Evolutionary conservation across 2,113 vertebrate genomes (phyloP).

Genomic region (Tachuris rubrigastra): DNA sequence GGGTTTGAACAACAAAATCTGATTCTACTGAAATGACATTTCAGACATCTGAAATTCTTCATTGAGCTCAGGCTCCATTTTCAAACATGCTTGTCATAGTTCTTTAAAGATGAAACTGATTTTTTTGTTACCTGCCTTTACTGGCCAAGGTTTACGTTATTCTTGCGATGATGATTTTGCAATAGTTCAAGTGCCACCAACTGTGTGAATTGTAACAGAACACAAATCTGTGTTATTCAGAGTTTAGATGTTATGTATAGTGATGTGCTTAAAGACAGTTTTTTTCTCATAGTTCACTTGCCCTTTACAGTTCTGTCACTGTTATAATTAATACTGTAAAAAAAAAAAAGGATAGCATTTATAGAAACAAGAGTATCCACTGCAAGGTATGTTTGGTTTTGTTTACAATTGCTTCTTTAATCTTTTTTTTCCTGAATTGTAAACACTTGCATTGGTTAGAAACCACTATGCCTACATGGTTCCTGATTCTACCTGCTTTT

Average conservation of each 20-base stretch:
- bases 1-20: not conserved
- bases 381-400: not conserved
- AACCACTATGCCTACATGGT: not conserved
- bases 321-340: not conserved
- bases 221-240: not conserved
- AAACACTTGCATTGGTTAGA: not conserved
- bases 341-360: not conserved
- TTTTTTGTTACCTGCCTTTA: not conserved
- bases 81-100: not conserved
- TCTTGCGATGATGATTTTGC: not conserved
- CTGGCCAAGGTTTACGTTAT: not conserved
- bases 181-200: not conserved
- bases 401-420: not conserved
- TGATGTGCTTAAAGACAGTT: not conserved
- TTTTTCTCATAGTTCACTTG: not conserved
- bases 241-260: not conserved
- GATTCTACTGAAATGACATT: not conserved
- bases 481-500: not conserved
- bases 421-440: not conserved
- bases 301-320: not conserved
- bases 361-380: not conserved
- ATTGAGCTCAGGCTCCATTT: not conserved
- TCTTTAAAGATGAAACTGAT: not conserved
- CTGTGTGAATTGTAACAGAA: not conserved
- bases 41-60: not conserved